Evolutionary conservation across 2,888 invertebrate genomes (phyloP), one percentile per base, ranked within the genome.

Genomic region (Acrobasis consociella): DNA sequence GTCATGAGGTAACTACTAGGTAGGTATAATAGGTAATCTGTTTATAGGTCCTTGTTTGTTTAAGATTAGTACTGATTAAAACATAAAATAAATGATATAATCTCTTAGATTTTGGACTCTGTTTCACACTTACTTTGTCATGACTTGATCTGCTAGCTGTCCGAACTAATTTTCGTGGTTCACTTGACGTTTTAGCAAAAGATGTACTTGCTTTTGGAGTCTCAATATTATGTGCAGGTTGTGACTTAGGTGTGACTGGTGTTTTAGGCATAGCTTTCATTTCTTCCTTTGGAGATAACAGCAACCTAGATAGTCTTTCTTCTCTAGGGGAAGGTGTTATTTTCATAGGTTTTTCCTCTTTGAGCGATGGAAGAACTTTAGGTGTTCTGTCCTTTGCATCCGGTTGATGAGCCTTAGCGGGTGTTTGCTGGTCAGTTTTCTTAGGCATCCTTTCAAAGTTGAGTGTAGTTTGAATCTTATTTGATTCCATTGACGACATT

Each of bases 401-500:
- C 63, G 67, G 49, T 49, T 75, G 76, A 5, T 73, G 72, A 46
- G 71, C 69, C 64, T 76, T 82, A 59, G 69, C 63, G 17, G 76
- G 69, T 15, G 72, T 70, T 1, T 74, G 62, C 42, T 82, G 77
- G 22, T 86, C 86, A 5, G 76, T 63, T 65, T 87, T 89, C 65
- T 78, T 83, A 10, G 90, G 87, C 72, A 90, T 79, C 60, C 85
- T 83, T 50, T 91, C 85, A 72, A 92, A 92, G 71, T 89, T 93
- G 0, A 93, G 78, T n/a, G 88, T 93, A 1, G 91, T 93, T 76
- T 93, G 93, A 67, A 93, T 88, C 74, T 84, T 89, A 59, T 73
- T 78, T 49, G 84, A 67, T 22, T 86, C 89, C 62, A 68, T 72
- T 1, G 71, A 63, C 10, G 72, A 65, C 62, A 68, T 72, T 1